Evolutionary conservation across 2,888 invertebrate genomes (phyloP), one percentile per base, ranked within the genome.

Genomic region (Rhyacophila evoluta): DNA sequence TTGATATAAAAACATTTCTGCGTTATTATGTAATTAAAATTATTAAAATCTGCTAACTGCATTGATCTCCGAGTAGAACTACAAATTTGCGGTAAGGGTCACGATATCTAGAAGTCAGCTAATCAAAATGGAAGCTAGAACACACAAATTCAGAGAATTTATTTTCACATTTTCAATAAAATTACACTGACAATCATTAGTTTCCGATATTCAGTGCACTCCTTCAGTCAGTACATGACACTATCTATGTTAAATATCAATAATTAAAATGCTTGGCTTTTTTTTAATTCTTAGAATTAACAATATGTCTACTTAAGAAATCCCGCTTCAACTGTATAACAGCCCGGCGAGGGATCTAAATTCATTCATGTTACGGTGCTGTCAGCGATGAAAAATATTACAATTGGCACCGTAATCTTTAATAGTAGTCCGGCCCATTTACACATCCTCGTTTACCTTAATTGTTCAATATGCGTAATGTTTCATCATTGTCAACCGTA

Each of bases 291-390:
- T 55, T 55, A 73, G 68, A 55, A 37, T 75, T 36, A 55, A 74
- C 55, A 55, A 70, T 10, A 27, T 75, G 70, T 41, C 41, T 79
- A 81, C 74, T 37, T 68, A 41, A 25, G 41, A 19, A 41, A 72
- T 77, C 80, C 67, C 72, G 73, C 76, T 38, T 33, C 37, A 38
- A 74, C 81, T 81, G 81, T 81, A 81, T 81, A 79, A 81, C 81
- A 81, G 81, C 77, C 38, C 41, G 72, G 81, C 77, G 76, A 29
- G 74, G 74, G 38, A 72, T n/a, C 27, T 28, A 38, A 67, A 73
- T 36, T 36, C 36, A 67, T 75, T 72, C 25, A 29, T 38, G 29
- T 79, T 55, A 55, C 55, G 55, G 55, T 19, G 55, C 6, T 19
- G 0, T 55, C 25, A 19, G 55, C 29, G 55, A 55, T 71, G 72